Evolutionary conservation across 1,140 invertebrate genomes (phyloP), one percentile per base, ranked within the genome.

Genomic region (Temnothorax curvispinosus): DNA sequence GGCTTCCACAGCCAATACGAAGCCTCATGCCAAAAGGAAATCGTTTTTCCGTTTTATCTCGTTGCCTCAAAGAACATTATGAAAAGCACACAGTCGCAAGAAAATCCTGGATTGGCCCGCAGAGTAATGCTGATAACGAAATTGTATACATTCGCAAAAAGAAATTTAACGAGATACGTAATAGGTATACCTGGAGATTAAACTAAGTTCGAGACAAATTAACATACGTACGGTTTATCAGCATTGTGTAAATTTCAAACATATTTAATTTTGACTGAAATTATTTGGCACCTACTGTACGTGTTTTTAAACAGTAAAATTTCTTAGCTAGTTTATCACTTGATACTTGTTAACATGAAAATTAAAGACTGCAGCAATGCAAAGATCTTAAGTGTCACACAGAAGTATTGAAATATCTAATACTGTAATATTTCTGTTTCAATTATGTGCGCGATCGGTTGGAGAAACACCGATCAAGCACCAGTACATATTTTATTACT

Each of bases 61-160:
- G 82, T 88, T 81, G 44, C 74, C 6, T 60, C 72, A 78, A 77
- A 60, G 80, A 85, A 85, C 80, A 50, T 86, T 86, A 80, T 78
- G 88, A 88, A 74, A 71, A 89, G 88, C 75, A 47, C 50, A 54
- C 54, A 27, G 27, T 50, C 47, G 58, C 32, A 74, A 85, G 82
- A 72, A 72, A 77, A 71, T 85, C 71, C 32, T 15, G 27, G 58
- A 82, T 87, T 58, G 65, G 9, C 11, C 38, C 35, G 27, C 41
- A 54, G 58, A 62, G 21, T 8, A 56, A 64, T 15, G 76, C 32
- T 50, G 41, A 6, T 50, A 80, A 58, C 41, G n/a, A 71, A 80
- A 54, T 86, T 44, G 35, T 71, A 72, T 71, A 72, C 81, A 13
- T 13, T 74, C 27, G 50, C 47, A 50, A 32, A 21, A 54, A 74